A percentile compares a stretch with the other conserved stretches of the same genome.
These are phyloP conservation scores for Cryptus viduatorius DNA, from an alignment of 2,888 invertebrate genomes.

Conservation along the genomic window DNA sequence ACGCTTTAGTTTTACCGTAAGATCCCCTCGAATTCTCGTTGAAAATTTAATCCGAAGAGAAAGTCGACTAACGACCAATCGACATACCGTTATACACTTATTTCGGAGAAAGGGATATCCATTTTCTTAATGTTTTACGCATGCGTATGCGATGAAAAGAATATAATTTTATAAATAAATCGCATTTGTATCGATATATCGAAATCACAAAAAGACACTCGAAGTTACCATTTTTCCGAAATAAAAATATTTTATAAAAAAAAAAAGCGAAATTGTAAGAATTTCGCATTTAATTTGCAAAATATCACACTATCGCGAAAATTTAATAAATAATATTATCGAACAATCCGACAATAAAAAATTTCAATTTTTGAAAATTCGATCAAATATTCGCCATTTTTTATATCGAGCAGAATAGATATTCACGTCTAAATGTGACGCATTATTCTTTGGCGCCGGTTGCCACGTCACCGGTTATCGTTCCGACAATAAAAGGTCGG, in stretches of 20 bases:
- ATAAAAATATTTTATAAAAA: not conserved
- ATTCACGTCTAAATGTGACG: not conserved
- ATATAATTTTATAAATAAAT: not conserved
- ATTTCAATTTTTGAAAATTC: too few species aligned
- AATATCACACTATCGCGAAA: too few species aligned
- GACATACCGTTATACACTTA: slow-evolving; percentile 13
- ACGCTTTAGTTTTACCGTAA: not conserved
- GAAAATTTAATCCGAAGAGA: slow-evolving; percentile 1
- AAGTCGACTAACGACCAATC: slow-evolving; percentile 5
- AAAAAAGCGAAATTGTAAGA: not conserved
- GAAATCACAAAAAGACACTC: not conserved
- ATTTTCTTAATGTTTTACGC: not conserved
- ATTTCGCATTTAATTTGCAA: too few species aligned
- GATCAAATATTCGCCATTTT: too few species aligned
- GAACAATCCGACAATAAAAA: too few species aligned
- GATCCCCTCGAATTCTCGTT: not conserved
- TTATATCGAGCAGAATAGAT: not conserved
- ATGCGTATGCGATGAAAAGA: not conserved
- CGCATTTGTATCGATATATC: not conserved
- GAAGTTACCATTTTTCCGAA: not conserved
- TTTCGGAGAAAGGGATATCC: not conserved
- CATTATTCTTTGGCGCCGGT: slow-evolving; percentile 6
- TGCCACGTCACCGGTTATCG: not conserved
- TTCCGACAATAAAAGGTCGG: slow-evolving; percentile 18
- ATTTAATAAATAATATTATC: too few species aligned